phyloP scores from a whole-genome alignment of 2,797 vertebrate genomes.

The Tamandua tetradactyla region DNA sequence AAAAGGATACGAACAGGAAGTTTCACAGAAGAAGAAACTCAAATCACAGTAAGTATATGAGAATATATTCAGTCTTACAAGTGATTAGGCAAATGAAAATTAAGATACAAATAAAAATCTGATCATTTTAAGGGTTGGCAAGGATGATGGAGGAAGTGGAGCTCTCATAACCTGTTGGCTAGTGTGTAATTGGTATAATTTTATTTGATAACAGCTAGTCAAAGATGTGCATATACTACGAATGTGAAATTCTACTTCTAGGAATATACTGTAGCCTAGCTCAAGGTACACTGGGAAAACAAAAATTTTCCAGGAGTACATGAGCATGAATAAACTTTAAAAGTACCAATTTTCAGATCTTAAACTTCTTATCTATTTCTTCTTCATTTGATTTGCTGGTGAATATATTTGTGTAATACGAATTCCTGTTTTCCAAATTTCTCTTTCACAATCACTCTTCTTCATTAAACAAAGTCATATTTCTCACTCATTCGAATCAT shows the following conservation, averaged over 20 bases:
- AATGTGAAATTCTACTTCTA: constrained; percentile 21
- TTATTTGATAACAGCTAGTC: constrained; percentile 13
- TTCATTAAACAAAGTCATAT: neutral
- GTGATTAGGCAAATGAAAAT: neutral
- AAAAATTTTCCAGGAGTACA: constrained; percentile 34
- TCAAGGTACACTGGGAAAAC: neutral
- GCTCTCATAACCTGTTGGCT: neutral
- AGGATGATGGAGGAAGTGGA: neutral
- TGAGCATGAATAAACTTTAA: neutral
- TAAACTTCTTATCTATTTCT: neutral
- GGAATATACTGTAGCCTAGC: neutral
- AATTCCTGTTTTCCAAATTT: constrained; percentile 30
- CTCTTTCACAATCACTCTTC: constrained; percentile 6
- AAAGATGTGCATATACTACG: neutral
- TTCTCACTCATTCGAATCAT: constrained; percentile 18
- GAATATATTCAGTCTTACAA: constrained; percentile 35
- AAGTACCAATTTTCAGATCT: neutral
- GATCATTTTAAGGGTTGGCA: neutral
- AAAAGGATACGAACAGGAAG: neutral
- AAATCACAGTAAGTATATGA: constrained; percentile 1
- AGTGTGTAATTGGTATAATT: constrained; percentile 1
- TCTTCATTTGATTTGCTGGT: neutral
- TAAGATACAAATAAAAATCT: constrained; percentile 40
- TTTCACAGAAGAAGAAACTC: constrained; percentile 19
- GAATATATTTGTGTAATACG: neutral